A percentile compares a stretch with the other conserved stretches of the same genome.
These are phyloP conservation scores for Tachina fera DNA, from an alignment of 2,888 invertebrate species.

Conservation along the genomic window DNA sequence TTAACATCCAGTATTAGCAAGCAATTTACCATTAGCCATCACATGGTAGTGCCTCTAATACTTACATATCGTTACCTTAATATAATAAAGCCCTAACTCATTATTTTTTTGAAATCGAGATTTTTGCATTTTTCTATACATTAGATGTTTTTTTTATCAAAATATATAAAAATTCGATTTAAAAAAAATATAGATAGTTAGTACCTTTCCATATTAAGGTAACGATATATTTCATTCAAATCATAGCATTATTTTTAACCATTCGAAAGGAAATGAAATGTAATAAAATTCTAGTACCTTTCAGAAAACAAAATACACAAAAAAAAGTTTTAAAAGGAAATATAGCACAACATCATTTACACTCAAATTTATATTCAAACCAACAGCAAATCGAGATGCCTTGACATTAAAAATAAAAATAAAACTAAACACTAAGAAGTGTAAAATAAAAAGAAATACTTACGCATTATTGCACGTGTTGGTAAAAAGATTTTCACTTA, in stretches of 20 bases:
- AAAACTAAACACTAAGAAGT: neutral
- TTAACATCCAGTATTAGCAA: constrained; percentile 17
- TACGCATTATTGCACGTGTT: constrained; percentile 36
- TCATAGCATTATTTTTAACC: constrained; percentile 42
- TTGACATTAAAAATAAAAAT: constrained; percentile 33
- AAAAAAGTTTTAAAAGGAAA: neutral
- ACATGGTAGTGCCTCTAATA: neutral
- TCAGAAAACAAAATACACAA: neutral
- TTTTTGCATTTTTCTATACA: no score
- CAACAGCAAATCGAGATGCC: constrained; percentile 13
- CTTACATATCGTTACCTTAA: neutral
- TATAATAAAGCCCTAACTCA: no score
- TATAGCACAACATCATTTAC: constrained; percentile 10
- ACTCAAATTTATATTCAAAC: constrained; percentile 7
- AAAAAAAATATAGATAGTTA: no score
- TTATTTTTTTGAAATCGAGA: no score
- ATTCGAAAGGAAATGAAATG: constrained; percentile 55
- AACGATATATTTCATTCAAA: constrained; percentile 2
- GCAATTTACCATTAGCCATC: neutral
- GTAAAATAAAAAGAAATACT: constrained; percentile 12
- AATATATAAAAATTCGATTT: no score
- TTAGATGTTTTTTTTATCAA: no score
- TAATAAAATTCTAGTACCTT: constrained; percentile 21
- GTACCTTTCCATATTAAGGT: no score
- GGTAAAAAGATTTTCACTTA: neutral